phyloP scores from a whole-genome alignment of 2,113 vertebrate genomes.

The Oreotrochilus melanogaster region DNA sequence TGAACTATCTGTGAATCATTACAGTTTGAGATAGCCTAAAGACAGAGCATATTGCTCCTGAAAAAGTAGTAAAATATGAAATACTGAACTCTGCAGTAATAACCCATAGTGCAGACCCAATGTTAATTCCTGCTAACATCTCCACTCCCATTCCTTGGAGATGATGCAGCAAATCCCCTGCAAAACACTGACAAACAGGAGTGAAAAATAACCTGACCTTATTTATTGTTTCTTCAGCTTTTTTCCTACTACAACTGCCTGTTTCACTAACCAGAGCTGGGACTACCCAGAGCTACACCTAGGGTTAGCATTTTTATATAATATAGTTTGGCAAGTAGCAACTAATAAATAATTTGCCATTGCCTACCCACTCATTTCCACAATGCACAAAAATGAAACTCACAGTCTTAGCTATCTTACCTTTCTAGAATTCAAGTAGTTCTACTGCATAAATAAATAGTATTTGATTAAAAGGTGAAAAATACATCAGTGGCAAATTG shows the following conservation, averaged over 20 bases:
- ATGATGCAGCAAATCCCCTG: neutral
- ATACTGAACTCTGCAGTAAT: neutral
- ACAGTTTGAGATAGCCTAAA: neutral
- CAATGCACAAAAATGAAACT: neutral
- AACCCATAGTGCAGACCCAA: too few species aligned
- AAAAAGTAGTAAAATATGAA: neutral
- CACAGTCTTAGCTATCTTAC: neutral
- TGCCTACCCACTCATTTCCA: neutral
- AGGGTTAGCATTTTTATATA: neutral
- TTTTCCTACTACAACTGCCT: neutral
- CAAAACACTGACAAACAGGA: neutral
- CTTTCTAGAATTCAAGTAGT: neutral
- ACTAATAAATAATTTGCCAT: neutral
- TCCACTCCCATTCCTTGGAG: neutral
- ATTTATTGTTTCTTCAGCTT: neutral
- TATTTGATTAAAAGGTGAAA: conserved; percentile 19
- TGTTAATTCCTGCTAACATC: accelerated
- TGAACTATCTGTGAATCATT: neutral
- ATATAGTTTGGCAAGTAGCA: accelerated
- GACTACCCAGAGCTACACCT: neutral
- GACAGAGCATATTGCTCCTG: neutral
- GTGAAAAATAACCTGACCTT: neutral
- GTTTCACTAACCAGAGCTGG: neutral
- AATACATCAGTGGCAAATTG: neutral
- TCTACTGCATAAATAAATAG: neutral